phyloP scores from a whole-genome alignment of 2,888 invertebrate species.

The Tridacna gigas region DNA sequence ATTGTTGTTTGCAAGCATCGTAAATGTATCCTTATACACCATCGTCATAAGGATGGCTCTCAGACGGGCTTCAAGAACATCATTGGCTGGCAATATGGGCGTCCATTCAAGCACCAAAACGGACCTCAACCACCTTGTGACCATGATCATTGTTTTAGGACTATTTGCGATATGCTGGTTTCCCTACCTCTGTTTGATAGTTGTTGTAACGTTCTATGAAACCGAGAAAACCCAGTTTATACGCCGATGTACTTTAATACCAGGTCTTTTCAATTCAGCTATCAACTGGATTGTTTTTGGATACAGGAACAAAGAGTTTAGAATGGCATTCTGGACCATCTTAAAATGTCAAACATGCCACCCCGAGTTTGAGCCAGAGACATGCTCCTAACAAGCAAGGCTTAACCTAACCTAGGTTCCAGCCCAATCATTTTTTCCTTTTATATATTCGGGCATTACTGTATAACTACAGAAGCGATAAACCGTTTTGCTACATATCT shows the following conservation, averaged over 20 bases:
- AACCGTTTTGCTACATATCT: too few species aligned
- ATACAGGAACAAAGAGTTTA: slow-evolving; percentile 42
- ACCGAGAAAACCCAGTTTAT: slow-evolving; percentile 35
- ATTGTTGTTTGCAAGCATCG: slow-evolving; percentile 26
- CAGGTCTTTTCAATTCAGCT: slow-evolving; percentile 45
- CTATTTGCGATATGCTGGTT: slow-evolving; percentile 49
- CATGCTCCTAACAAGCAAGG: too few species aligned
- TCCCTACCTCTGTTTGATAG: slow-evolving; percentile 28
- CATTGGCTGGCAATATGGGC: neutral
- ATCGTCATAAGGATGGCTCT: slow-evolving; percentile 48
- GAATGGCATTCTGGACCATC: slow-evolving; percentile 37
- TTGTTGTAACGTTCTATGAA: slow-evolving; percentile 40
- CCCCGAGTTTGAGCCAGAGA: too few species aligned
- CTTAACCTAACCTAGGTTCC: too few species aligned
- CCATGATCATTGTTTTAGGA: slow-evolving; percentile 54
- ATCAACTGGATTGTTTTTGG: slow-evolving; percentile 53
- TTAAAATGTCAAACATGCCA: slow-evolving; percentile 17
- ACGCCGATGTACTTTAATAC: slow-evolving; percentile 39
- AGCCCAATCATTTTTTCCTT: too few species aligned
- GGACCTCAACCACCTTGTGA: slow-evolving; percentile 43
- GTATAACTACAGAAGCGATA: too few species aligned
- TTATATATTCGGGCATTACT: too few species aligned
- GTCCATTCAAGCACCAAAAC: slow-evolving; percentile 19
- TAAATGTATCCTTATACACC: slow-evolving; percentile 38
- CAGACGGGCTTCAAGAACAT: neutral